Conservation (phyloP, 2,888 invertebrate genomes). For the Cinara cedri region DNA sequence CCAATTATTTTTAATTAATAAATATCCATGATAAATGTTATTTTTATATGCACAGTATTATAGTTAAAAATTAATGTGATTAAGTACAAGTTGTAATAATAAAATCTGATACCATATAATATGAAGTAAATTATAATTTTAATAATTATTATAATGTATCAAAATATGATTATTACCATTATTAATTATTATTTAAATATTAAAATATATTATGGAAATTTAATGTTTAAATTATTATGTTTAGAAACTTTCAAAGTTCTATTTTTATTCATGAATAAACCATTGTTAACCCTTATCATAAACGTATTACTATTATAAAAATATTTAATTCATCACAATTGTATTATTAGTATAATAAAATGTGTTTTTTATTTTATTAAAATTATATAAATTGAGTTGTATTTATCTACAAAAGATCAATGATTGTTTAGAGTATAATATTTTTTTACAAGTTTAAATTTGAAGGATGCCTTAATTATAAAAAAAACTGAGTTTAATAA, state of each 20-base stretch:
- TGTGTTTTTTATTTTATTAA: background rate
- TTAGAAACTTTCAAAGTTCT: constrained; percentile 31
- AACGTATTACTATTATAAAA: constrained; percentile 19
- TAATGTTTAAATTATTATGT: constrained; percentile 29
- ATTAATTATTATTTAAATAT: constrained; percentile 30
- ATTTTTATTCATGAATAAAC: constrained; percentile 31
- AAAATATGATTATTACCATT: constrained; percentile 31
- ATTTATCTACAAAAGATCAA: background rate
- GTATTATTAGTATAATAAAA: constrained; percentile 14
- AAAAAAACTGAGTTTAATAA: constrained; percentile 15
- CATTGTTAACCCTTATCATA: constrained; percentile 33
- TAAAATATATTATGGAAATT: constrained; percentile 4
- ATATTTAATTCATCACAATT: constrained; percentile 1
- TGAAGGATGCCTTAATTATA: background rate
- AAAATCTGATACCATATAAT: constrained; percentile 24
- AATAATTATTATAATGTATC: background rate
- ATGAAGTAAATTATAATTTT: background rate
- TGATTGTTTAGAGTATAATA: constrained; percentile 11
- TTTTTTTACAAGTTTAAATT: background rate
- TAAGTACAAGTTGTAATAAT: constrained; percentile 25
- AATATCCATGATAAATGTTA: constrained; percentile 24
- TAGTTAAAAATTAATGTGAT: constrained; percentile 29
- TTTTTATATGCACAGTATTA: constrained; percentile 52
- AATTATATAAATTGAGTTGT: constrained; percentile 5
- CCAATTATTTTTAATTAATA: constrained; percentile 20